A percentile compares a stretch with the other conserved stretches of the same genome.
phyloP scores from a whole-genome alignment of 2,113 vertebrate genomes.

The Gobius niger region DNA sequence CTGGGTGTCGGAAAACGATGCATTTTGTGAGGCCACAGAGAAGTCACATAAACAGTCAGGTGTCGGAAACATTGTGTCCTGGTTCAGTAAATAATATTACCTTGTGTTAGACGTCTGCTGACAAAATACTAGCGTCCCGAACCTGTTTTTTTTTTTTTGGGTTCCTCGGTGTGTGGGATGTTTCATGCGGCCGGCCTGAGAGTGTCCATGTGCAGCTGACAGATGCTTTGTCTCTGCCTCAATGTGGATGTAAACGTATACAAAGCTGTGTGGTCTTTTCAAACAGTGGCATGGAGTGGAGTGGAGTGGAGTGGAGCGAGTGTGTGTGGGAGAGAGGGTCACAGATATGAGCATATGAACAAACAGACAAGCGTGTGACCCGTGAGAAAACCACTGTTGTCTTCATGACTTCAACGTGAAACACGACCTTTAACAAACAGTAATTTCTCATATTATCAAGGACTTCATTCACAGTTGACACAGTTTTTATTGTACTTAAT shows the following conservation, averaged over 20 bases:
- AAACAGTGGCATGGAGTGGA: background rate
- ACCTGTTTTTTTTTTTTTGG: background rate
- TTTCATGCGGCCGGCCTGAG: constrained; percentile 11
- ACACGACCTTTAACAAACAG: too few species aligned
- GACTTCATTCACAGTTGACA: too few species aligned
- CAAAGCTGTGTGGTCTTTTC: constrained; percentile 1
- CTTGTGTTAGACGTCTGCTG: too few species aligned
- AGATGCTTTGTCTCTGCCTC: constrained; percentile 43
- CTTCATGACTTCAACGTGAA: too few species aligned
- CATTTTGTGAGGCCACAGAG: too few species aligned
- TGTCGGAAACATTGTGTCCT: too few species aligned
- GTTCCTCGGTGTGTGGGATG: background rate
- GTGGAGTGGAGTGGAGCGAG: background rate
- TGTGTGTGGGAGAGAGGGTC: constrained; percentile 15
- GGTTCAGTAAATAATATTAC: too few species aligned
- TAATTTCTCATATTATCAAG: too few species aligned
- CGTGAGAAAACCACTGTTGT: background rate
- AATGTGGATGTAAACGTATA: constrained; percentile 21
- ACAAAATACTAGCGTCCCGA: too few species aligned
- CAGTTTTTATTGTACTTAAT: too few species aligned
- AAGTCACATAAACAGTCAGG: too few species aligned
- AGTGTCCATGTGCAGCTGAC: constrained; percentile 40
- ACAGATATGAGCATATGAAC: background rate
- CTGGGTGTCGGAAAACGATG: too few species aligned
- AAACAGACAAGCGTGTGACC: background rate